Evolutionary conservation across 2,113 vertebrate genomes (phyloP).

Genomic region (Pica pica): DNA sequence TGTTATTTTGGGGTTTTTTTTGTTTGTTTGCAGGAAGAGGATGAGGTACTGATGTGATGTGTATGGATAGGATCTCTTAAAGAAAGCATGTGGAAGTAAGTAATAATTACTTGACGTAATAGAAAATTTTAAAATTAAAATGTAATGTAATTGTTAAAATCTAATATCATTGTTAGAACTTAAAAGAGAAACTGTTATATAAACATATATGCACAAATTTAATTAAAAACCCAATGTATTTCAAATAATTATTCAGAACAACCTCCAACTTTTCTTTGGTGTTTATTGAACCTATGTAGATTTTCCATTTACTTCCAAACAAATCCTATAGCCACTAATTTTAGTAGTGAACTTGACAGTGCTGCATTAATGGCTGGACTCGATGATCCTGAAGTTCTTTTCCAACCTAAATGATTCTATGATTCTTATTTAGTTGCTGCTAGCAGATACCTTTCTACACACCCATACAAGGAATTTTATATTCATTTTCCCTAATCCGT

Average conservation of each 20-base stretch:
- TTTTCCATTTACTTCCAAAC: not conserved
- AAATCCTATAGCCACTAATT: not conserved
- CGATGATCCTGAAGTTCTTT: not conserved
- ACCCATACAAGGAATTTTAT: not conserved
- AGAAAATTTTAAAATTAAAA: not conserved
- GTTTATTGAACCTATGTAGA: not conserved
- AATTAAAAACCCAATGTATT: fast-evolving
- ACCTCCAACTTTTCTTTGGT: not conserved
- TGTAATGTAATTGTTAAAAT: not conserved
- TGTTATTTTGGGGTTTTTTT: not conserved
- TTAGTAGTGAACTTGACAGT: not conserved
- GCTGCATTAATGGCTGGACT: not conserved
- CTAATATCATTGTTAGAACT: not conserved
- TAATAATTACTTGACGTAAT: not conserved
- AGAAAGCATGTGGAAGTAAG: not conserved
- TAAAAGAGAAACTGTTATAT: not conserved
- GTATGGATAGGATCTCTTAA: not conserved
- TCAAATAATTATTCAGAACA: not conserved
- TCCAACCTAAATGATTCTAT: not conserved
- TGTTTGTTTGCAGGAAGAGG: not conserved
- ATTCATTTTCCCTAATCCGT: not conserved
- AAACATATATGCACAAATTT: not conserved
- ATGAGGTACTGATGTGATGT: not conserved
- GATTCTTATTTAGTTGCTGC: not conserved
- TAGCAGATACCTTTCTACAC: not conserved